Evolutionary conservation across 2,888 invertebrate species (phyloP), one percentile per base, ranked within the genome.

Genomic region (Iselma pallidipennis): DNA sequence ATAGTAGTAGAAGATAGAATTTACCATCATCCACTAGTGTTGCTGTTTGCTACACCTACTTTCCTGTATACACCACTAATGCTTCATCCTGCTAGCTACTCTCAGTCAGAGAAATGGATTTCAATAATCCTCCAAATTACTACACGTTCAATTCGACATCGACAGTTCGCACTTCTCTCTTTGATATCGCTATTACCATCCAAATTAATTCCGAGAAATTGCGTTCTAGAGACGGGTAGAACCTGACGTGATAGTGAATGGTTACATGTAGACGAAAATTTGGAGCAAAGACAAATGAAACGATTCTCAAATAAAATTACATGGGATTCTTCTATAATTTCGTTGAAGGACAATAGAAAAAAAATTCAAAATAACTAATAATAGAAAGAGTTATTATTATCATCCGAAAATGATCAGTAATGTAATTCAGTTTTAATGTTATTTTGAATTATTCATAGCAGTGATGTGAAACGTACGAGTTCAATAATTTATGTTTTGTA

Each of bases 121-220:
- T 66, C 59, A 63, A 66, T 66, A 66, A 66, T 63, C 57, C 58
- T 49, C 54, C 53, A 61, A 66, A 63, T 66, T 66, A 63, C 60
- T 55, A 25, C 55, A 57, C 61, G 56, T 61, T 51, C 57, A 45
- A 21, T 49, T 33, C 45, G 54, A 59, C 54, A 59, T 53, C 59
- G 54, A 49, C 59, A 54, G 33, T 54, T 53, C 29, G 54, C 49
- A 55, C 53, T 53, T 52, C 21, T 25, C 52, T 16, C 4, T 16
- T 58, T 53, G 58, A 53, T 58, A 58, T 37, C 25, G 53, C 58
- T 52, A 31, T 33, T 56, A 26, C 48, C 21, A 55, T 56, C 23
- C 56, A 33, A 56, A 45, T 45, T 45, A 45, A 45, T 45, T 45
- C 45, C 21, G 23, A 45, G 45, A 45, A 45, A 45, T 45, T 45